Evolutionary conservation across 2,888 invertebrate species (phyloP).

Genomic region (Aphelenchoides bicaudatus): DNA sequence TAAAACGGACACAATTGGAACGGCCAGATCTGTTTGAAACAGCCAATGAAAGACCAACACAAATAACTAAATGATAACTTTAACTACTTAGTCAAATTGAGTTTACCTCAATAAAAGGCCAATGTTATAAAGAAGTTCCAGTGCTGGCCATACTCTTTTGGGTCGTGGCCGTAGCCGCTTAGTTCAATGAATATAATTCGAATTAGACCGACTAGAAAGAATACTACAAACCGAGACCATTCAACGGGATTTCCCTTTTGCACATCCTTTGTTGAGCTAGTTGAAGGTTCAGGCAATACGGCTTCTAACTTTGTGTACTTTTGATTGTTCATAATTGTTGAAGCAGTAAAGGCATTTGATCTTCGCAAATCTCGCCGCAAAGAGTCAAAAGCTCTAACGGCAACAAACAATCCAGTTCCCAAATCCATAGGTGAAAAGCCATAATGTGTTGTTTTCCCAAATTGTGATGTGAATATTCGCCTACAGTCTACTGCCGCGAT

Average conservation of each 20-base stretch:
- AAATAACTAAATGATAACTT: slow-evolving; percentile 12
- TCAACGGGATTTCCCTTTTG: slow-evolving; percentile 14
- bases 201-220: slow-evolving; percentile 63
- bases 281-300: too few species aligned
- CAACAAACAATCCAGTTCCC: slow-evolving; percentile 83
- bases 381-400: slow-evolving; percentile 63
- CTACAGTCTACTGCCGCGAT: slow-evolving; percentile 87
- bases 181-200: slow-evolving; percentile 63
- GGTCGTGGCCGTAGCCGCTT: slow-evolving; percentile 78
- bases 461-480: slow-evolving; percentile 74
- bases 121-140: slow-evolving; percentile 98
- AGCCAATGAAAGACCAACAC: not conserved
- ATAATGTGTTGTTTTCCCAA: slow-evolving; percentile 77
- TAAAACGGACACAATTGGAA: not conserved
- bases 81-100: too few species aligned
- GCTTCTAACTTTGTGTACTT: too few species aligned
- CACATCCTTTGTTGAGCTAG: slow-evolving; percentile 3
- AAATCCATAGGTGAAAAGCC: slow-evolving; percentile 77
- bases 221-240: slow-evolving; percentile 28
- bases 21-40: not conserved
- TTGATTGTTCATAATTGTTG: too few species aligned
- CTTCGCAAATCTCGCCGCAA: not conserved
- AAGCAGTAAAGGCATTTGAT: too few species aligned
- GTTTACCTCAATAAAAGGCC: slow-evolving; percentile 71
- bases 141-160: slow-evolving; percentile 89